Conservation (phyloP, 2,797 vertebrate species). For the Trematomus bernacchii region DNA sequence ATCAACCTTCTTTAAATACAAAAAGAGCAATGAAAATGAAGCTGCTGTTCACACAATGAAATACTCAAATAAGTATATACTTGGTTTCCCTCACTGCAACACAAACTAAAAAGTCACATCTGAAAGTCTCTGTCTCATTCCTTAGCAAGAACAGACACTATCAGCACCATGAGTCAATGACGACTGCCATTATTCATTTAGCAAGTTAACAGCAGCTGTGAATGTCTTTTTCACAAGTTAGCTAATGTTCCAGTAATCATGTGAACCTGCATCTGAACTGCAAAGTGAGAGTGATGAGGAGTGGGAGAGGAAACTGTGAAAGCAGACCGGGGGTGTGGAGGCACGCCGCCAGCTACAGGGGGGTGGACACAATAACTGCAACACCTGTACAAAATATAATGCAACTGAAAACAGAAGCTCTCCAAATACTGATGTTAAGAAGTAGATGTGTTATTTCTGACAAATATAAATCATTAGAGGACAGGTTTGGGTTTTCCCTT, state of each 20-base stretch:
- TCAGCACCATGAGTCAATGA: conserved; percentile 28
- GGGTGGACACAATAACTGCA: conserved; percentile 59
- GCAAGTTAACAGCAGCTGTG: conserved; percentile 51
- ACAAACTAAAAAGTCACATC: conserved; percentile 4
- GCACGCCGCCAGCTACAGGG: conserved; percentile 57
- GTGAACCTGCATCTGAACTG: conserved; percentile 68
- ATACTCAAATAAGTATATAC: conserved; percentile 6
- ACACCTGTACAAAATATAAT: conserved; percentile 60
- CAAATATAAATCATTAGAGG: neutral
- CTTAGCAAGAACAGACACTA: conserved; percentile 9
- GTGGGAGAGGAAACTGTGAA: conserved; percentile 78
- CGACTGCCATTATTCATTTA: conserved; percentile 36
- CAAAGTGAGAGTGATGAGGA: conserved; percentile 70
- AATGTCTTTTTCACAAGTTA: conserved; percentile 65
- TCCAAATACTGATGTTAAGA: neutral
- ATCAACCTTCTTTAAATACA: conserved; percentile 48
- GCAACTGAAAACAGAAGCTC: conserved; percentile 15
- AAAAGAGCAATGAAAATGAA: conserved; percentile 55
- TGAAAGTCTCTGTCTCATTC: conserved; percentile 1
- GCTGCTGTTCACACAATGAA: conserved; percentile 32
- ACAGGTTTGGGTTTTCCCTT: too few species aligned
- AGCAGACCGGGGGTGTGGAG: conserved; percentile 74
- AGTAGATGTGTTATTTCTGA: neutral
- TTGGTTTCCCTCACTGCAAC: conserved; percentile 9
- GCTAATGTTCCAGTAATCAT: conserved; percentile 66